A percentile compares a stretch with the other conserved stretches of the same genome.
Evolutionary conservation across 2,888 invertebrate genomes (phyloP).

Genomic region (Trachelus tabidus): DNA sequence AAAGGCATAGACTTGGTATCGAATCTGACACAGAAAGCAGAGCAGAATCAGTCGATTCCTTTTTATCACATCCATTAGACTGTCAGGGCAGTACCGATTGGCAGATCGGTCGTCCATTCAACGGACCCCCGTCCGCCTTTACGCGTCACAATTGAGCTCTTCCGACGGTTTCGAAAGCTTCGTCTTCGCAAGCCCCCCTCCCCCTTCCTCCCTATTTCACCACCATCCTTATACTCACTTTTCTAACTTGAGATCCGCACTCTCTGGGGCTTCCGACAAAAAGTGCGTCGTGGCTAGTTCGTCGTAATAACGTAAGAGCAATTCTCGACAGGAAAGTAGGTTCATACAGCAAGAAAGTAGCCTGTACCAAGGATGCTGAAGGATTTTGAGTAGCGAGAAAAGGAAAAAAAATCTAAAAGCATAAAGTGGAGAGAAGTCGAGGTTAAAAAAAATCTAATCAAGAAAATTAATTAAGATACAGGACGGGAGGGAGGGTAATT

Average conservation of each 20-base stretch:
- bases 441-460: neutral
- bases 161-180: neutral
- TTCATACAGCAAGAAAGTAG: neutral
- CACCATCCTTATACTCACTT: neutral
- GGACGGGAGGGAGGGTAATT: neutral
- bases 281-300: neutral
- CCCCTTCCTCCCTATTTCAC: neutral
- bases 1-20: neutral
- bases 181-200: neutral
- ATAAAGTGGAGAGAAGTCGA: neutral
- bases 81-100: neutral
- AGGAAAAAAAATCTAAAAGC: neutral
- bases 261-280: neutral
- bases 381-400: too few relatives aligned
- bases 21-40: neutral
- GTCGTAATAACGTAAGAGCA: neutral
- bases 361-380: neutral
- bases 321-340: neutral
- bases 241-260: neutral
- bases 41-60: neutral
- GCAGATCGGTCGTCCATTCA: neutral
- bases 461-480: neutral
- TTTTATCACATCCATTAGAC: neutral
- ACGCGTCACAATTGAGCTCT: neutral
- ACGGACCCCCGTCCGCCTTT: neutral